Percentiles rank a stretch among this genome's conserved stretches.
These are phyloP conservation scores for Hippocampus mohnikei DNA, from an alignment of 2,113 vertebrate species.

Conservation along the genomic window DNA sequence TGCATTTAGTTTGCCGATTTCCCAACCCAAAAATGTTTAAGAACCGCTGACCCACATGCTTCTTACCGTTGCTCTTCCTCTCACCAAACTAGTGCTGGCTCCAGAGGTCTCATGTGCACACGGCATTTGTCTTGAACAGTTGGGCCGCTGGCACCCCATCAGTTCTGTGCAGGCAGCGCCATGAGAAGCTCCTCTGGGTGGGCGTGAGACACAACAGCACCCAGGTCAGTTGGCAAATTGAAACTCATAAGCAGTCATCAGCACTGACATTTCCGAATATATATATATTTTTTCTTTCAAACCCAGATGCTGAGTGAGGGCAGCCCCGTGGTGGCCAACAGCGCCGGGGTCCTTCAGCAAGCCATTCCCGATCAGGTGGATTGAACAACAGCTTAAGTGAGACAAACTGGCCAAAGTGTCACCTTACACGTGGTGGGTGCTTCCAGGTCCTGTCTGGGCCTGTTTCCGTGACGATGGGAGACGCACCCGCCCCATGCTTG, in stretches of 20 bases:
- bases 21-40: not conserved
- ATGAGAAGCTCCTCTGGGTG: constrained; percentile 59
- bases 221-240: constrained; percentile 46
- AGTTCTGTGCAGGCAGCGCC: constrained; percentile 42
- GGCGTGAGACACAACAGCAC: constrained; percentile 68
- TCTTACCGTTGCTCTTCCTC: not conserved
- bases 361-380: constrained; percentile 59
- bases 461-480: not conserved
- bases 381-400: constrained; percentile 19
- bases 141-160: constrained; percentile 34
- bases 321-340: constrained; percentile 23
- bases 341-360: constrained; percentile 36
- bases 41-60: not conserved
- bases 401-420: not conserved
- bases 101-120: constrained; percentile 62
- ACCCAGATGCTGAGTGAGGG: constrained; percentile 37
- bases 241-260: too few species aligned
- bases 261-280: not conserved
- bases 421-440: not conserved
- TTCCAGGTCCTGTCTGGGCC: constrained; percentile 34
- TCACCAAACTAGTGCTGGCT: constrained; percentile 35
- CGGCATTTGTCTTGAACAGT: constrained; percentile 37
- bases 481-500: constrained; percentile 31
- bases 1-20: too few species aligned
- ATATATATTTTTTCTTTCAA: not conserved